A percentile compares a stretch with the other conserved stretches of the same genome.
Evolutionary conservation across 2,888 invertebrate genomes (phyloP).

Genomic region (Camponotus fellah): DNA sequence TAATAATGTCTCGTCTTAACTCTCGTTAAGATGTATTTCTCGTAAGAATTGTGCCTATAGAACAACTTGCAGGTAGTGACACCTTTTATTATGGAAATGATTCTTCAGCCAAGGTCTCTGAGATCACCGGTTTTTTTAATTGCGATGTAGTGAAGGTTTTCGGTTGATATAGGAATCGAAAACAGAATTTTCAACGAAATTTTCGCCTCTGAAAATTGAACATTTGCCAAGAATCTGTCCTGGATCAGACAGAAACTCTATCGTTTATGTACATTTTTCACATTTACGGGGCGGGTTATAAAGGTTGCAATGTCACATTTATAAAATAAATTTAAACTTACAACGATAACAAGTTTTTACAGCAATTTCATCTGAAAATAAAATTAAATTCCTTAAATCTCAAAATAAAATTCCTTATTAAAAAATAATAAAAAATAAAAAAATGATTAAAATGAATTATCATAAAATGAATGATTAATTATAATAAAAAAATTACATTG

Average conservation of each 20-base stretch:
- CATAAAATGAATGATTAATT: neutral
- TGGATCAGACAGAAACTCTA: constrained; percentile 45
- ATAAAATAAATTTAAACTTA: neutral
- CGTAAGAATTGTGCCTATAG: constrained; percentile 8
- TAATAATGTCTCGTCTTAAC: constrained; percentile 58
- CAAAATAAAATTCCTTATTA: neutral
- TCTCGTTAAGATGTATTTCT: constrained; percentile 25
- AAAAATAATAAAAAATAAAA: too few relatives aligned
- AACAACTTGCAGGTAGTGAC: constrained; percentile 48
- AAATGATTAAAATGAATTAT: too few relatives aligned
- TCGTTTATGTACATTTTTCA: neutral
- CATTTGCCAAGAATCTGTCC: constrained; percentile 9
- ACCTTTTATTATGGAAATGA: constrained; percentile 70
- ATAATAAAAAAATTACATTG: neutral
- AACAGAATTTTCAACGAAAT: neutral
- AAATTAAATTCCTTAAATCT: too few relatives aligned
- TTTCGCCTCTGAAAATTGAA: neutral
- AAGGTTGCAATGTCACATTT: neutral
- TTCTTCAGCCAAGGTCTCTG: constrained; percentile 56
- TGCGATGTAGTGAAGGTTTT: constrained; percentile 6
- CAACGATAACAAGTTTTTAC: neutral
- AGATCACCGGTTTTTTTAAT: constrained; percentile 57
- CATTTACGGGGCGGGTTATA: neutral
- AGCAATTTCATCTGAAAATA: neutral
- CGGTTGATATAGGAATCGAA: neutral